These are phyloP conservation scores for Hydraecia micacea DNA, from an alignment of 2,888 invertebrate species.

Conservation along the genomic window DNA sequence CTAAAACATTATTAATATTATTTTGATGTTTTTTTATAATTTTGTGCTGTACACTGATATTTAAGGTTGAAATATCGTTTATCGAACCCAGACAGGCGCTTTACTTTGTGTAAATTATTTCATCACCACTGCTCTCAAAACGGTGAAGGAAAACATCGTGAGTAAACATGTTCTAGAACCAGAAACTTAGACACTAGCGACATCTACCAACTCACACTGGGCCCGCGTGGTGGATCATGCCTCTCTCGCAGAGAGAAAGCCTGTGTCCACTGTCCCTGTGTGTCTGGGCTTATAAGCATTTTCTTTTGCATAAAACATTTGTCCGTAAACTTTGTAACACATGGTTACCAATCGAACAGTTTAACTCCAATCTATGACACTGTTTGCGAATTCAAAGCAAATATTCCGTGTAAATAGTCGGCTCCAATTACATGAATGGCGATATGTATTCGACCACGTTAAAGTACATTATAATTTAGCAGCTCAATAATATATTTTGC, in stretches of 20 bases:
- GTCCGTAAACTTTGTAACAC: slow-evolving; percentile 20
- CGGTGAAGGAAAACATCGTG: too few relatives aligned
- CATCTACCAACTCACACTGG: too few relatives aligned
- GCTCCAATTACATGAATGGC: slow-evolving; percentile 27
- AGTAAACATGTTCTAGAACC: too few relatives aligned
- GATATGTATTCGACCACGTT: slow-evolving; percentile 50
- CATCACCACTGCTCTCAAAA: too few relatives aligned
- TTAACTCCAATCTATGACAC: slow-evolving; percentile 29
- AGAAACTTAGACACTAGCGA: too few relatives aligned
- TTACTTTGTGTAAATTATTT: too few relatives aligned
- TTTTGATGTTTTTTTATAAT: background rate
- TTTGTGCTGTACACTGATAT: background rate
- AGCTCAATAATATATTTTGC: slow-evolving; percentile 61
- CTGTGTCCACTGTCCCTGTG: too few relatives aligned
- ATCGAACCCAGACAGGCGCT: too few relatives aligned
- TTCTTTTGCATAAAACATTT: slow-evolving; percentile 1
- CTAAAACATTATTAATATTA: background rate
- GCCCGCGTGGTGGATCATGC: too few relatives aligned
- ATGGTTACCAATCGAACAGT: background rate
- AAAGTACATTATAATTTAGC: slow-evolving; percentile 55
- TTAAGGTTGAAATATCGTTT: background rate
- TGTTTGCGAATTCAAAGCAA: slow-evolving; percentile 51
- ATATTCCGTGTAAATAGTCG: slow-evolving; percentile 44
- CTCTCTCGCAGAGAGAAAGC: too few relatives aligned
- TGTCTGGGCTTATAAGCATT: too few relatives aligned